phyloP scores from a whole-genome alignment of 2,797 vertebrate genomes.

The Rhadinocentrus ornatus region DNA sequence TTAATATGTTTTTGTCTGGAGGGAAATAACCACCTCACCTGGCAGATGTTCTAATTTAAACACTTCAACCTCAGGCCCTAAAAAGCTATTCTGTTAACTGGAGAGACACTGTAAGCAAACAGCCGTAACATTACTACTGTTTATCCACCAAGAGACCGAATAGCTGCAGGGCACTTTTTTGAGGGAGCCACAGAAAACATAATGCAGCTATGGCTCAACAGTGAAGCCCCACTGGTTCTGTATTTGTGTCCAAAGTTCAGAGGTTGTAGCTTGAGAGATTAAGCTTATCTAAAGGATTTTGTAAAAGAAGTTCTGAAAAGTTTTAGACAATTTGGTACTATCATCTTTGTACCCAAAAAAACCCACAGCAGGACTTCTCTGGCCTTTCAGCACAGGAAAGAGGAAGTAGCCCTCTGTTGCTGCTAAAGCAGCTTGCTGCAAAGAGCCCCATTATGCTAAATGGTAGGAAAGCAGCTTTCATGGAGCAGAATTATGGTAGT shows the following conservation, averaged over 20 bases:
- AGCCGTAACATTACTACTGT: conserved; percentile 39
- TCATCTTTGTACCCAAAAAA: conserved; percentile 46
- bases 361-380: conserved; percentile 57
- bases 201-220: conserved; percentile 37
- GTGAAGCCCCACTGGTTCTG: conserved; percentile 20
- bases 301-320: conserved; percentile 14
- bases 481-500: conserved; percentile 38
- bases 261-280: conserved; percentile 12
- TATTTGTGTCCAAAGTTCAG: conserved; percentile 46
- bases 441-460: conserved; percentile 58
- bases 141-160: conserved; percentile 41
- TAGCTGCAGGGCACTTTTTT: conserved; percentile 64
- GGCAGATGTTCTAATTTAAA: conserved; percentile 57
- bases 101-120: conserved; percentile 60
- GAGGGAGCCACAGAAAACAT: conserved; percentile 45
- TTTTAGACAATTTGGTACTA: no score
- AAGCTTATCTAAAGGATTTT: conserved; percentile 25
- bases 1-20: conserved; percentile 57
- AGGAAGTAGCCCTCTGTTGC: conserved; percentile 53
- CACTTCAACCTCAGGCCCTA: conserved; percentile 44
- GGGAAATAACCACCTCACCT: conserved; percentile 54
- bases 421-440: conserved; percentile 49
- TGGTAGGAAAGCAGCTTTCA: conserved; percentile 58
- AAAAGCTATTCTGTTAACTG: conserved; percentile 52
- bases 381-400: conserved; percentile 50